Conservation (phyloP, 2,113 vertebrate genomes). For the Dipodomys merriami region DNA sequence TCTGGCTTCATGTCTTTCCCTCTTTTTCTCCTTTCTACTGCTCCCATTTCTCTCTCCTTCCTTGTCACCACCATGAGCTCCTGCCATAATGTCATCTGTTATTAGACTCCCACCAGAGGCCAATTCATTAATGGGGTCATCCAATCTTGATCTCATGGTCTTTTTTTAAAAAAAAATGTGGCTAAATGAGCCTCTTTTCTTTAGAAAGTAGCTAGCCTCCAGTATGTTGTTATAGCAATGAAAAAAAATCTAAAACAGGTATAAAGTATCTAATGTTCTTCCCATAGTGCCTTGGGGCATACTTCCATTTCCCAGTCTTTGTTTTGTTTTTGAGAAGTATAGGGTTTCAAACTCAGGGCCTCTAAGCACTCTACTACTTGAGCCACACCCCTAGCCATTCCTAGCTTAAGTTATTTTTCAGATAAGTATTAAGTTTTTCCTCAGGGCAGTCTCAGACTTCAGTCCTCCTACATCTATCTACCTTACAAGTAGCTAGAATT, state of each 20-base stretch:
- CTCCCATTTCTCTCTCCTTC: too few species aligned
- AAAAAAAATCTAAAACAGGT: neutral
- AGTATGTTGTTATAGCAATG: neutral
- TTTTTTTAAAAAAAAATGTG: neutral
- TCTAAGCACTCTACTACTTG: too few species aligned
- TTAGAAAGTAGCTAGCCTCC: neutral
- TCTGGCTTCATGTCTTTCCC: neutral
- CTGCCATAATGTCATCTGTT: too few species aligned
- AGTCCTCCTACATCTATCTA: too few species aligned
- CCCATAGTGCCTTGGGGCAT: neutral
- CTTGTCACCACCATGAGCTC: neutral
- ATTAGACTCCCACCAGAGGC: neutral
- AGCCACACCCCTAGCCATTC: too few species aligned
- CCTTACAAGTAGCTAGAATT: too few species aligned
- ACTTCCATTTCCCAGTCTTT: neutral
- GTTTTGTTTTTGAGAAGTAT: too few species aligned
- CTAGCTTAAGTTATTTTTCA: too few species aligned
- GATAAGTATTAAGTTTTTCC: too few species aligned
- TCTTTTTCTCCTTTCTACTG: too few species aligned
- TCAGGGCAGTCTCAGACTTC: too few species aligned
- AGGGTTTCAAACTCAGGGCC: too few species aligned
- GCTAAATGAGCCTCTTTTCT: neutral
- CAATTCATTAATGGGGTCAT: neutral
- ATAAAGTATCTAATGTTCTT: neutral
- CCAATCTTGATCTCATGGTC: neutral